These are phyloP conservation scores for Hemistola chrysoprasaria DNA, from an alignment of 2,888 invertebrate species.

Conservation along the genomic window DNA sequence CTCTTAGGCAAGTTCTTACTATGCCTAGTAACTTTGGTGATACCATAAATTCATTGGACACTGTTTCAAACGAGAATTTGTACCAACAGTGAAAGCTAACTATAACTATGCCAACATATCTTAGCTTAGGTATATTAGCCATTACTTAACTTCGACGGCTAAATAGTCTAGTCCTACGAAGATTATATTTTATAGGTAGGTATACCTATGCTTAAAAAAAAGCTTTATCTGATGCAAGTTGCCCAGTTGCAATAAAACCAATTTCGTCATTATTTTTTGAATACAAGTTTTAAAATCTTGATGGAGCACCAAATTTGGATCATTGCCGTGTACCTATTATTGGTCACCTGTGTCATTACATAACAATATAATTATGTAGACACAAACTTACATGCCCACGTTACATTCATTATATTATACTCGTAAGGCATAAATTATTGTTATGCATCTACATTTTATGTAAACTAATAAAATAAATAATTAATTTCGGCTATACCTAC, in stretches of 20 bases:
- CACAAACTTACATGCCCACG: not conserved
- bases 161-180: conserved; percentile 30
- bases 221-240: too few relatives aligned
- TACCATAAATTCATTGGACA: too few relatives aligned
- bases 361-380: not conserved
- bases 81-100: too few relatives aligned
- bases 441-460: not conserved
- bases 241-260: not conserved
- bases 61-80: too few relatives aligned
- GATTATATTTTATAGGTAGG: conserved; percentile 2
- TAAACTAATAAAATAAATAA: too few relatives aligned
- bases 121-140: conserved; percentile 23
- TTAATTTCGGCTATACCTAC: too few relatives aligned
- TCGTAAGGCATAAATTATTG: too few relatives aligned
- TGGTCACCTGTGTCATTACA: conserved; percentile 2
- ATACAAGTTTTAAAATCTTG: conserved; percentile 3
- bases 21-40: too few relatives aligned
- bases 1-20: too few relatives aligned
- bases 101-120: too few relatives aligned
- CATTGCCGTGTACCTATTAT: conserved; percentile 5
- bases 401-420: too few relatives aligned
- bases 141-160: conserved; percentile 31
- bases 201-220: conserved; percentile 5
- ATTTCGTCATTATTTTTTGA: not conserved
- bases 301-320: conserved; percentile 13